phyloP scores from a whole-genome alignment of 35 echinoderm and acorn worm species.

The Apostichopus californicus region DNA sequence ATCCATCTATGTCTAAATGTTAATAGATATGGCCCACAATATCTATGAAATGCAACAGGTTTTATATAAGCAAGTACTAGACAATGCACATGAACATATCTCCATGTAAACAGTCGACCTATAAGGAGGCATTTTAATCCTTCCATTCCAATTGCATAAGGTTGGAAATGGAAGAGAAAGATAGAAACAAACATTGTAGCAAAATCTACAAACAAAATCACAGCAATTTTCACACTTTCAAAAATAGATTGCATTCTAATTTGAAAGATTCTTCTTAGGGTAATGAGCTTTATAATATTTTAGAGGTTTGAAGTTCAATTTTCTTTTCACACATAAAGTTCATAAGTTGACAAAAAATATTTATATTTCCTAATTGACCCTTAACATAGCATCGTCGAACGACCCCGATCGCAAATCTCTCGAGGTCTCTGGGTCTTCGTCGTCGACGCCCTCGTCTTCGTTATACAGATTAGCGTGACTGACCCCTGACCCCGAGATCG shows the following conservation, averaged over 20 bases:
- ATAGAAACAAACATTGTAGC: not conserved
- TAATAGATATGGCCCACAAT: too few species aligned
- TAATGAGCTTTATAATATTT: not conserved
- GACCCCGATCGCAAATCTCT: constrained; percentile 26
- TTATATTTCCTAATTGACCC: constrained; percentile 13
- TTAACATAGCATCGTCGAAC: constrained; percentile 51
- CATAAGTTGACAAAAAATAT: not conserved
- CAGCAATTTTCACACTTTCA: not conserved
- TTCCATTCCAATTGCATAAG: too few species aligned
- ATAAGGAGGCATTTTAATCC: too few species aligned
- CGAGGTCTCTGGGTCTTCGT: not conserved
- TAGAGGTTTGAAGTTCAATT: too few species aligned
- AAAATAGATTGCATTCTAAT: not conserved
- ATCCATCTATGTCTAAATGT: too few species aligned
- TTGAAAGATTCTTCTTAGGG: not conserved
- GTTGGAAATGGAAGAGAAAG: not conserved
- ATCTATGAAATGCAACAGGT: too few species aligned
- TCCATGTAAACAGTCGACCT: too few species aligned
- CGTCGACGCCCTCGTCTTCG: constrained; percentile 30
- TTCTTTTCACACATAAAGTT: too few species aligned
- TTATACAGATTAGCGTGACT: constrained; percentile 50
- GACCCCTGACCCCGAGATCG: constrained; percentile 30
- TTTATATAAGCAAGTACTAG: too few species aligned
- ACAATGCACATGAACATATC: too few species aligned
- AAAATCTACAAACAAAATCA: not conserved